phyloP scores from a whole-genome alignment of 2,888 invertebrate species.

The Lacanobia wlatinum region DNA sequence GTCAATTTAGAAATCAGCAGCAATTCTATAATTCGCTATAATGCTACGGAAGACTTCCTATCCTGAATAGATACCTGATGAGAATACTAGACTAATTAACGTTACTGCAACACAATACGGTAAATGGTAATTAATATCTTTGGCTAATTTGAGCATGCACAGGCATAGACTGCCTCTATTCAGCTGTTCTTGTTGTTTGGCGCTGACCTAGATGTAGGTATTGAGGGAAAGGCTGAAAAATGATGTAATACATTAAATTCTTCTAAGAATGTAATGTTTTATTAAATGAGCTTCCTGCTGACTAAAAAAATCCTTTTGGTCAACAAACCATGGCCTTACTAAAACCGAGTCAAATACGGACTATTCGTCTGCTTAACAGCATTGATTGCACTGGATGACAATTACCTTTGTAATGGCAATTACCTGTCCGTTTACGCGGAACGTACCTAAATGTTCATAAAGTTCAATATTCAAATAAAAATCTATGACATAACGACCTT shows the following conservation, averaged over 20 bases:
- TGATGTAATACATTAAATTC: background rate
- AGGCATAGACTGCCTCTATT: slow-evolving; percentile 9
- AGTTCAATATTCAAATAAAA: no score
- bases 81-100: slow-evolving; percentile 28
- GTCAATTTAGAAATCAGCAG: background rate
- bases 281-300: background rate
- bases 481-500: no score
- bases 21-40: background rate
- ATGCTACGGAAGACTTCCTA: slow-evolving; percentile 7
- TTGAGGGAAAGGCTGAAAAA: background rate
- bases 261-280: no score
- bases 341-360: no score
- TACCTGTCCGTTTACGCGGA: no score
- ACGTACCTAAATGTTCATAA: no score
- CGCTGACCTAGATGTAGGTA: background rate
- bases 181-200: slow-evolving; percentile 1
- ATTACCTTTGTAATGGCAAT: no score
- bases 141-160: slow-evolving; percentile 9
- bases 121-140: slow-evolving; percentile 29
- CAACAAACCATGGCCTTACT: no score
- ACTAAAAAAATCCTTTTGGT: background rate
- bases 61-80: slow-evolving; percentile 13
- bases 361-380: no score
- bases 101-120: slow-evolving; percentile 19
- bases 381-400: no score